Percentiles rank a stretch among this genome's conserved stretches.
These are phyloP conservation scores for Nebria ingens DNA, from an alignment of 1,140 invertebrate species.

Conservation along the genomic window DNA sequence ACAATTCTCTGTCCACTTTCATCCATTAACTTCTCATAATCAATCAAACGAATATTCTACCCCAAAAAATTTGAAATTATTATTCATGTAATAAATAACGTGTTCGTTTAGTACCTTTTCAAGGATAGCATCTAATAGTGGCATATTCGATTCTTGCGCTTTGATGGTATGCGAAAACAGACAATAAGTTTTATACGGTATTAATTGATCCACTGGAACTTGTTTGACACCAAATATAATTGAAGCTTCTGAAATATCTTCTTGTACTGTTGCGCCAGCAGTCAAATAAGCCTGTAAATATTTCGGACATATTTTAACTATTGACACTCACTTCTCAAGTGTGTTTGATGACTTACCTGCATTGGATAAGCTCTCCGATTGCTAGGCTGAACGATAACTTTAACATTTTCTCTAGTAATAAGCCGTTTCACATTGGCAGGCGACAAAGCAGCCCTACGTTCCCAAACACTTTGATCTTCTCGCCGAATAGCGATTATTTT, in stretches of 20 bases:
- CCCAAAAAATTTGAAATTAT: slow-evolving; percentile 20
- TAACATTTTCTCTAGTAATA: slow-evolving; percentile 68
- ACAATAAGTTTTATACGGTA: slow-evolving; percentile 95
- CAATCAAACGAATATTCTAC: slow-evolving; percentile 78
- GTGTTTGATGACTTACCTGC: slow-evolving; percentile 39
- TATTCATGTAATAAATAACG: slow-evolving; percentile 2
- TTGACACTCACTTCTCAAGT: not conserved
- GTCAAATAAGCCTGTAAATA: slow-evolving; percentile 66
- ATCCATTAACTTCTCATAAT: slow-evolving; percentile 96
- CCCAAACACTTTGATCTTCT: slow-evolving; percentile 98
- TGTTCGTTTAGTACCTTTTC: slow-evolving; percentile 85
- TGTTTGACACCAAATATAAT: slow-evolving; percentile 98
- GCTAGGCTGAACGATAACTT: slow-evolving; percentile 95
- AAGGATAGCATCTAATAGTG: slow-evolving; percentile 87
- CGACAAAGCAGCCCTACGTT: slow-evolving; percentile 87
- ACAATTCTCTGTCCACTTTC: slow-evolving; percentile 81
- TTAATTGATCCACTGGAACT: slow-evolving; percentile 85
- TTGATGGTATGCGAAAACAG: slow-evolving; percentile 99
- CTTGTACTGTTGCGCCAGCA: slow-evolving; percentile 84
- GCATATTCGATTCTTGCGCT: slow-evolving; percentile 97
- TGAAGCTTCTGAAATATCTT: slow-evolving; percentile 92
- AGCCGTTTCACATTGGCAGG: slow-evolving; percentile 85
- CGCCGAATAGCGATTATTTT: slow-evolving; percentile 74
- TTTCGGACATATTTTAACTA: too few species aligned
- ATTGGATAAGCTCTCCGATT: slow-evolving; percentile 96